Evolutionary conservation across 2,888 invertebrate genomes (phyloP).

Genomic region (Agrotis clavis): DNA sequence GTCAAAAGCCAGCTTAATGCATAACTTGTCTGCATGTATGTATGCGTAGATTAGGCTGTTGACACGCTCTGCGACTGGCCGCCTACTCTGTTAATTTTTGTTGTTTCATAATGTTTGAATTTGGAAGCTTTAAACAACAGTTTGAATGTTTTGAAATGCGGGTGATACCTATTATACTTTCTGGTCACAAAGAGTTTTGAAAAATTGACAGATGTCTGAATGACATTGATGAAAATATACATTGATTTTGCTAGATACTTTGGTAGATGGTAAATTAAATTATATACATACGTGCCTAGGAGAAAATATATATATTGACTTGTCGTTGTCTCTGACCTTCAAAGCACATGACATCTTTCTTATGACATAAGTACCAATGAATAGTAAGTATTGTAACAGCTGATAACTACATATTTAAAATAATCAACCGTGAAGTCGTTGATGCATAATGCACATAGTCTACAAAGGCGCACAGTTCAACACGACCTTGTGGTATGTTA

Average conservation of each 20-base stretch:
- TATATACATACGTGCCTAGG: neutral
- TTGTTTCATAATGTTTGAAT: neutral
- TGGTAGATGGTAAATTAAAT: neutral
- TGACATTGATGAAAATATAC: neutral
- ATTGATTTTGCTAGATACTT: neutral
- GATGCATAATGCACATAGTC: slow-evolving; percentile 37
- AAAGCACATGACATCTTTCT: slow-evolving; percentile 5
- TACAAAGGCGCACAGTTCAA: slow-evolving; percentile 28
- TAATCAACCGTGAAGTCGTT: slow-evolving; percentile 29
- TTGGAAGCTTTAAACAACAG: neutral
- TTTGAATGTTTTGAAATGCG: neutral
- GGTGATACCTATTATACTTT: neutral
- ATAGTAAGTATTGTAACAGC: slow-evolving; percentile 42
- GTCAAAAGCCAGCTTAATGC: too few species aligned
- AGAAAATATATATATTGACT: neutral
- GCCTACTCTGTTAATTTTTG: slow-evolving; percentile 5
- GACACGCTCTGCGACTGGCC: neutral
- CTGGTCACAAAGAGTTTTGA: neutral
- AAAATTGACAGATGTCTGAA: neutral
- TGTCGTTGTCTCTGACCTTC: slow-evolving; percentile 31
- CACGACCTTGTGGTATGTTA: slow-evolving; percentile 31
- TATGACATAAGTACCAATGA: neutral
- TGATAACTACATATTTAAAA: slow-evolving; percentile 33
- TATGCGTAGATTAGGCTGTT: slow-evolving; percentile 18
- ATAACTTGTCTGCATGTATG: slow-evolving; percentile 24